A percentile compares a stretch with the other conserved stretches of the same genome.
Conservation (phyloP, 2,888 invertebrate genomes). For the Sarcophaga caerulescens region DNA sequence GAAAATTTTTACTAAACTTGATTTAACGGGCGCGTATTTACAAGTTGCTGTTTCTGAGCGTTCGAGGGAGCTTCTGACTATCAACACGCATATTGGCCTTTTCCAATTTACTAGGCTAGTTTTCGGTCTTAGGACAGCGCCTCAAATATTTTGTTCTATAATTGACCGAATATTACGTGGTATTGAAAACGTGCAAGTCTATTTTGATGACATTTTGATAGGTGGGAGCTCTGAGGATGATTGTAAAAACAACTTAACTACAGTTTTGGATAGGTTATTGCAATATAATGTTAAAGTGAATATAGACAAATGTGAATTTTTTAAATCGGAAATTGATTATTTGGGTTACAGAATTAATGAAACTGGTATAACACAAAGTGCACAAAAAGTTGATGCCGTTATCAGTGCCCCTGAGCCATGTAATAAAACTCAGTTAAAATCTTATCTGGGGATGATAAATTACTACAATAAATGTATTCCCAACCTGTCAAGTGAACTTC, state of each 20-base stretch:
- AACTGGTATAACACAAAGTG: conserved; percentile 48
- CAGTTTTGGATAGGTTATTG: conserved; percentile 54
- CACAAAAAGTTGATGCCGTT: conserved; percentile 36
- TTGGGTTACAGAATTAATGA: conserved; percentile 50
- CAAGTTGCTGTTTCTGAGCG: conserved; percentile 43
- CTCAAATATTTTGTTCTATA: conserved; percentile 27
- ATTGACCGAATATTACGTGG: conserved; percentile 12
- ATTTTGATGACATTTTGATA: conserved; percentile 41
- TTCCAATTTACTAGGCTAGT: conserved; percentile 49
- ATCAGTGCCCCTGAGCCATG: background rate
- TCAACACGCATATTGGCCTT: conserved; percentile 45
- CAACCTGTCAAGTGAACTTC: conserved; percentile 53
- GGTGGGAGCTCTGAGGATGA: conserved; percentile 16
- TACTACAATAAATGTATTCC: conserved; percentile 62
- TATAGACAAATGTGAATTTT: conserved; percentile 64
- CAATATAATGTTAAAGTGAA: conserved; percentile 64
- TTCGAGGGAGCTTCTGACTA: conserved; percentile 42
- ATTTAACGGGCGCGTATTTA: conserved; percentile 42
- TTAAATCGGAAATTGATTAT: conserved; percentile 47
- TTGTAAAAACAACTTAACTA: conserved; percentile 9
- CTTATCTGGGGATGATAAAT: conserved; percentile 54
- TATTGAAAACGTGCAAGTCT: conserved; percentile 19
- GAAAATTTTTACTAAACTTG: conserved; percentile 43
- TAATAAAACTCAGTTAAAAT: conserved; percentile 55
- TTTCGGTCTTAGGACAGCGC: conserved; percentile 35